Evolutionary conservation across 2,113 vertebrate genomes (phyloP), one percentile per base, ranked within the genome.

Genomic region (Brevimyrus niger): DNA sequence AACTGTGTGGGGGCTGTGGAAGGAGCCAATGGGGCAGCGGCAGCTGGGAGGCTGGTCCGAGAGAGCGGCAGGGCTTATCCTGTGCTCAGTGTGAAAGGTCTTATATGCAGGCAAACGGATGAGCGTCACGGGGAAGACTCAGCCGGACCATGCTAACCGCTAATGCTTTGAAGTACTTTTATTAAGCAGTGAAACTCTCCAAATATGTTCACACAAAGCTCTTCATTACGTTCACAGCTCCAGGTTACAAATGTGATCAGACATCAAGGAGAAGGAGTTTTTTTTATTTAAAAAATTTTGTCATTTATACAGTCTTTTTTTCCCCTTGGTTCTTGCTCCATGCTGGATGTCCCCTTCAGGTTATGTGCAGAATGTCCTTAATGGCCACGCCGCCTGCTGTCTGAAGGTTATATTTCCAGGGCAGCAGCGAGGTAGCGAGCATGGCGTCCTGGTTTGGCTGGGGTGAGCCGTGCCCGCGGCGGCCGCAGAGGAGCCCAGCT

Each of bases 361-460:
- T 38, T 38, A 38, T 2, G 11, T 15, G 31, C 3, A 19, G 27
- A 38, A 76, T 38, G 69, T 76, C 27, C 31, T 73, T 76, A 17
- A 76, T n/a, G 35, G 35, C 15, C 35, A 19, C 35, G 73, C 73
- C 73, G 19, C 35, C 73, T 76, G 27, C 73, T 38, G 73, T 80
- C 35, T 17, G 73, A 80, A 42, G 73, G 31, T 80, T 42, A 19
- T 42, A 80, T 80, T 50, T 50, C 9, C 87, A 87, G 87, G 88
- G 84, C 27, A 91, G 89, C 44, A 23, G 55, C 44, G 73, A 88
- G 89, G 90, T 65, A 48, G 88, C 90, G 51, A 1, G 95, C 58
- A 95, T 99, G 95, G 94, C 96, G 89, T 97, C 98, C 1, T 98
- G 98, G 98, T 97, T 99, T 91, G 93, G 95, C 90, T 98, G 97